Evolutionary conservation across 2,888 invertebrate species (phyloP).

Genomic region (Caenorhabditis becei): DNA sequence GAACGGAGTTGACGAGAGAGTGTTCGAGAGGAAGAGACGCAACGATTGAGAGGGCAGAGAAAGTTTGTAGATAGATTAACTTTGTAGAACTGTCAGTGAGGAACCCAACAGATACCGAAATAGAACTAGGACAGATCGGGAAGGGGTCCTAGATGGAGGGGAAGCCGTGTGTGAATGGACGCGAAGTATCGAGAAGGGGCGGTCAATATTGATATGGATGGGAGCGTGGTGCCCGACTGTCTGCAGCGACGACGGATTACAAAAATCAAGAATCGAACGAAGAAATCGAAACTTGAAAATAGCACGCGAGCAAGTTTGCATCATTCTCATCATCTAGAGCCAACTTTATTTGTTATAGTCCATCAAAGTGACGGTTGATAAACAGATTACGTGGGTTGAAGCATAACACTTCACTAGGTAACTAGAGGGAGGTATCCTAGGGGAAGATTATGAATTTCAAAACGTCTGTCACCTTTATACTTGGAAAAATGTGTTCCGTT

Average conservation of each 20-base stretch:
- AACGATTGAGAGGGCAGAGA: conserved; percentile 5
- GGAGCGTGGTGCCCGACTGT: conserved; percentile 4
- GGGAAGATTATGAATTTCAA: no score
- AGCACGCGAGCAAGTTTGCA: conserved; percentile 3
- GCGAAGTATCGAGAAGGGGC: not conserved
- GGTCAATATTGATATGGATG: conserved; percentile 7
- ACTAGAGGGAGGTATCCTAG: no score
- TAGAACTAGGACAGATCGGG: conserved; percentile 28
- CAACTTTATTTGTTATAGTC: no score
- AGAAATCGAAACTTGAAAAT: not conserved
- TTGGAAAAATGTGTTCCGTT: no score
- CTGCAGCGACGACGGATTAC: conserved; percentile 6
- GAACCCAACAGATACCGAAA: conserved; percentile 23
- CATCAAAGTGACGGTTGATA: no score
- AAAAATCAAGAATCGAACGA: not conserved
- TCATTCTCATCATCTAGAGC: no score
- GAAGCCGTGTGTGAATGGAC: not conserved
- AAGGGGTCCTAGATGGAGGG: not conserved
- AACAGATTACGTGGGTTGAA: no score
- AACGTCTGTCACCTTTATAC: no score
- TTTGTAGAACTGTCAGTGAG: conserved; percentile 30
- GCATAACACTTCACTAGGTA: no score
- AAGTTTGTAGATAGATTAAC: conserved; percentile 54
- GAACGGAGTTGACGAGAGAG: conserved; percentile 13
- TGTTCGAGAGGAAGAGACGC: conserved; percentile 12